Evolutionary conservation across 2,888 invertebrate species (phyloP).

Genomic region (Aproaerema taeniolella): DNA sequence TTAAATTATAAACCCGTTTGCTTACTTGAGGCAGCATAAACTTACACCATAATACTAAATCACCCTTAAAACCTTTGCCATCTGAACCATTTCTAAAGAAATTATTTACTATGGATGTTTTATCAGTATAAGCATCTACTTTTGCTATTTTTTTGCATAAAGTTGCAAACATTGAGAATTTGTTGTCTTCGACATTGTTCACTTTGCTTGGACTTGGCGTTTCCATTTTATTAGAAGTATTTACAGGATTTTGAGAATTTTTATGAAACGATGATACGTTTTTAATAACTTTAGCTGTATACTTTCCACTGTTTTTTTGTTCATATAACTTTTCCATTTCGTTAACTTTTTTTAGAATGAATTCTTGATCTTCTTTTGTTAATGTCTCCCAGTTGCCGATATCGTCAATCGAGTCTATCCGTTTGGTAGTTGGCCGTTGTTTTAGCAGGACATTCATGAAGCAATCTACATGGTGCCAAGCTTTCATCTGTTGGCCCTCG

Average conservation of each 20-base stretch:
- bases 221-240: conserved; percentile 15
- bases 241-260: conserved; percentile 8
- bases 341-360: conserved; percentile 79
- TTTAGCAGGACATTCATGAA: conserved; percentile 87
- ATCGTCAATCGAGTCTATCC: conserved; percentile 87
- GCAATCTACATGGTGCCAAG: conserved; percentile 89
- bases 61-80: conserved; percentile 84
- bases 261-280: conserved; percentile 39
- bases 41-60: conserved; percentile 88
- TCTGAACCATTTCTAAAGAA: conserved; percentile 80
- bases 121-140: conserved; percentile 87
- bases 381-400: conserved; percentile 86
- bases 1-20: conserved; percentile 93
- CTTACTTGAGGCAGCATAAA: conserved; percentile 88
- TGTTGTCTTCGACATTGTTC: conserved; percentile 77
- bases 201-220: conserved; percentile 21
- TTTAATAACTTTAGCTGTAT: conserved; percentile 53
- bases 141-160: conserved; percentile 88
- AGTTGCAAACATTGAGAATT: conserved; percentile 85
- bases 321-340: conserved; percentile 76
- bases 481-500: conserved; percentile 86
- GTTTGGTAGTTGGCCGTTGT: conserved; percentile 88
- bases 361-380: conserved; percentile 80
- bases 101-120: conserved; percentile 84
- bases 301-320: conserved; percentile 69